phyloP scores from a whole-genome alignment of 1,140 invertebrate species.

The Phortica variegata region DNA sequence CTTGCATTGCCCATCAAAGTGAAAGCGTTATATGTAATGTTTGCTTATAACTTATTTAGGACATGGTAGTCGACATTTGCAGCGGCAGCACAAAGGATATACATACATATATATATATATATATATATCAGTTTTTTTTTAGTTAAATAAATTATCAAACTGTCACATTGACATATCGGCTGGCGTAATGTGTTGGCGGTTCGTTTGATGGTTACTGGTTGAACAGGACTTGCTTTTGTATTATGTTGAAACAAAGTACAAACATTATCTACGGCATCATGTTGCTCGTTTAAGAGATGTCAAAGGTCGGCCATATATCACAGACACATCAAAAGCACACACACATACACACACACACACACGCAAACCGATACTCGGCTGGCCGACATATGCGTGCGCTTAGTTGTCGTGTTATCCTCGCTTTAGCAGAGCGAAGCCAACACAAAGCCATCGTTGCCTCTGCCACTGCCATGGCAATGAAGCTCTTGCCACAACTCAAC shows the following conservation, averaged over 20 bases:
- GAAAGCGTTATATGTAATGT: too few relatives aligned
- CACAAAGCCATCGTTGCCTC: too few relatives aligned
- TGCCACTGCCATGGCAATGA: too few relatives aligned
- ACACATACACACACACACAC: background rate
- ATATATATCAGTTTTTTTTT: slow-evolving; percentile 28
- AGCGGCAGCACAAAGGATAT: slow-evolving; percentile 35
- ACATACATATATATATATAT: too few relatives aligned
- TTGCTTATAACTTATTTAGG: too few relatives aligned
- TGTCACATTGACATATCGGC: slow-evolving; percentile 52
- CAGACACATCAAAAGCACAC: slow-evolving; percentile 47
- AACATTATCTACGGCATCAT: slow-evolving; percentile 52
- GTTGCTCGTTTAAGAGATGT: slow-evolving; percentile 54
- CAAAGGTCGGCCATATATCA: slow-evolving; percentile 54
- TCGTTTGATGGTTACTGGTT: too few relatives aligned
- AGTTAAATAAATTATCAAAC: slow-evolving; percentile 54
- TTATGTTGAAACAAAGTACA: slow-evolving; percentile 23
- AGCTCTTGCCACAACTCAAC: too few relatives aligned
- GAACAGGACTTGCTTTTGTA: too few relatives aligned
- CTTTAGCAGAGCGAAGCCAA: too few relatives aligned
- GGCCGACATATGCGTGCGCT: slow-evolving; percentile 12
- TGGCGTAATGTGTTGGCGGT: slow-evolving; percentile 1
- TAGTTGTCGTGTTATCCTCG: slow-evolving; percentile 10
- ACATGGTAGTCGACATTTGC: too few relatives aligned
- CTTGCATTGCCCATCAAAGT: too few relatives aligned
- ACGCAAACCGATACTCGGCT: background rate